Conservation (phyloP, 2,113 vertebrate species). For the Vulpes ferrilata region DNA sequence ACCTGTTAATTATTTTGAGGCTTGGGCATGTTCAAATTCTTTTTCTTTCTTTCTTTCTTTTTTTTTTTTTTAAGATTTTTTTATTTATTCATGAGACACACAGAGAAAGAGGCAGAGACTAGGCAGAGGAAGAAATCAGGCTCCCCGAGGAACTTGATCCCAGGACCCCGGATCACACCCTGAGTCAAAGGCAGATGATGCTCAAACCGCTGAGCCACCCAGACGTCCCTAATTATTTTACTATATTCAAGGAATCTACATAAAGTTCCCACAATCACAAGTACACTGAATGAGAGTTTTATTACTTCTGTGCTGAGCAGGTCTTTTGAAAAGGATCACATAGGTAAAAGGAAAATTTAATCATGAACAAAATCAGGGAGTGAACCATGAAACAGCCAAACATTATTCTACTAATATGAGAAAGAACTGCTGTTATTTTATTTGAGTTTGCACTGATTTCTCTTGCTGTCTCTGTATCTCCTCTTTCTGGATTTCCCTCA, state of each 20-base stretch:
- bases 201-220: too few relatives aligned
- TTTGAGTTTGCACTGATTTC: neutral
- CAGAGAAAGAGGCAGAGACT: too few relatives aligned
- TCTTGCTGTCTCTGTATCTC: neutral
- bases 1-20: neutral
- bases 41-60: neutral
- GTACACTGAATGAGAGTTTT: constrained; percentile 16
- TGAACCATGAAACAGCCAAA: neutral
- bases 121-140: too few relatives aligned
- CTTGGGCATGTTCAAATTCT: neutral
- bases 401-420: neutral
- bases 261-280: constrained; percentile 32
- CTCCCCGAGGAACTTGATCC: too few relatives aligned
- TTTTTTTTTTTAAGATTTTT: too few relatives aligned
- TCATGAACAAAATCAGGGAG: constrained; percentile 18
- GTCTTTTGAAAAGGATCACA: constrained; percentile 50
- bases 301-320: constrained; percentile 47
- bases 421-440: neutral
- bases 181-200: too few relatives aligned
- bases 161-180: too few relatives aligned
- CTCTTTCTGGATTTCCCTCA: constrained; percentile 26
- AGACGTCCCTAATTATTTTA: neutral
- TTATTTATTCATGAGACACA: too few relatives aligned
- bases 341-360: constrained; percentile 12
- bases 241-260: neutral